Percentiles rank a stretch among this genome's conserved stretches.
These are phyloP conservation scores for Rhinolophus sinicus DNA, from an alignment of 2,113 vertebrate species.

Conservation along the genomic window DNA sequence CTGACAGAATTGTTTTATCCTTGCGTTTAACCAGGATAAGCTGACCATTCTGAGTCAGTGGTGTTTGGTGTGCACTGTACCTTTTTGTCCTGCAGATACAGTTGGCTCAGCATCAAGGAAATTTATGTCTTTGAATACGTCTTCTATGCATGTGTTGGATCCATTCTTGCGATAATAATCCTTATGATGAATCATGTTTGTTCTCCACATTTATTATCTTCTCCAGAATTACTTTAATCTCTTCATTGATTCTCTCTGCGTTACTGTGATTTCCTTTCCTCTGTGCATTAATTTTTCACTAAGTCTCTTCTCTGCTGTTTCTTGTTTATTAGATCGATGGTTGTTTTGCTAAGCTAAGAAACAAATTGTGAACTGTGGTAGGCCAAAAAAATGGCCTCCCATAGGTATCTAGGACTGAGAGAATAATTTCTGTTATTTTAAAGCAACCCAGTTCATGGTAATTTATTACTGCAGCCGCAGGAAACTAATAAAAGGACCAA, in stretches of 20 bases:
- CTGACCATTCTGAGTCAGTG: neutral
- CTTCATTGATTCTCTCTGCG: neutral
- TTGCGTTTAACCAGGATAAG: neutral
- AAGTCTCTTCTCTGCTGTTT: neutral
- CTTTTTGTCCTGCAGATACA: neutral
- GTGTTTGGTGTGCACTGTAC: neutral
- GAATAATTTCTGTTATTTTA: neutral
- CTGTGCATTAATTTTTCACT: neutral
- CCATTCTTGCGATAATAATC: neutral
- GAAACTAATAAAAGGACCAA: neutral
- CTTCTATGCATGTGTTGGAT: neutral
- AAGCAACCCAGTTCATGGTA: neutral
- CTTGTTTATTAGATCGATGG: neutral
- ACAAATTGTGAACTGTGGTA: conserved; percentile 6
- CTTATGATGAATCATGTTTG: neutral
- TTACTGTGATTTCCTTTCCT: neutral
- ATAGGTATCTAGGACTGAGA: neutral
- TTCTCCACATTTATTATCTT: neutral
- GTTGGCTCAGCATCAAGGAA: conserved; percentile 11
- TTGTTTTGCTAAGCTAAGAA: conserved; percentile 23
- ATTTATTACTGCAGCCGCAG: neutral
- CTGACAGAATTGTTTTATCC: neutral
- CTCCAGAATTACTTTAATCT: conserved; percentile 23
- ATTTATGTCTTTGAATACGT: neutral
- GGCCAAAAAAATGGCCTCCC: neutral